Evolutionary conservation across 2,888 invertebrate genomes (phyloP), one percentile per base, ranked within the genome.

Genomic region (Tillus elongatus): DNA sequence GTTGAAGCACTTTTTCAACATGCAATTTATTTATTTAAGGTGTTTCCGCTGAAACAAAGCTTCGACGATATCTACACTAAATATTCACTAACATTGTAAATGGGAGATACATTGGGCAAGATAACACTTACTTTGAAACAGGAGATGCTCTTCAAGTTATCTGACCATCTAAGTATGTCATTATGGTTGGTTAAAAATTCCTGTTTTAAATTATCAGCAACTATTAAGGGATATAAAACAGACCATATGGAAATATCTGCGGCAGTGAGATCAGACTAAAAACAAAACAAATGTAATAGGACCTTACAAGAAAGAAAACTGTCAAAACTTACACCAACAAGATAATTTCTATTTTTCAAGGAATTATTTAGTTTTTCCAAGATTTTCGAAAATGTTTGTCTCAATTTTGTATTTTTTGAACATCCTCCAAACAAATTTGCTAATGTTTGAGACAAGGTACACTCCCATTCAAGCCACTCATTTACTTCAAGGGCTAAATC

Each of bases 191-290:
- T 62, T 13, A 77, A 60, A 42, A 77, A 77, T 42, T 73, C 72
- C 29, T 68, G 60, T 32, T 61, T 68, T 6, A 79, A 60, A 28
- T 74, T 74, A n/a, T 69, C 69, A 46, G 75, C 76, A 46, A 68
- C 66, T 40, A 69, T 61, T 1, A 82, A 50, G 0, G 82, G 82
- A 54, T 81, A 84, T 3, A 88, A 50, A 1, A 79, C 75, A 28
- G 77, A 73, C 82, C 84, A 88, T 42, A 87, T 67, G 2, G 77
- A 71, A 36, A 83, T 66, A 63, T 89, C 88, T 0, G 77, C 82
- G 2, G 77, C 68, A 12, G 78, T 73, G 14, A 82, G 39, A 44
- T 72, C 70, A 39, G 73, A 69, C 79, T 81, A 60, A 35, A 71
- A 68, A n/a, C n/a, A n/a, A n/a, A n/a, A n/a, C n/a, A n/a, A n/a